Percentiles rank a stretch among this genome's conserved stretches.
Evolutionary conservation across 2,113 vertebrate species (phyloP).

Genomic region (Muscicapa adusta): DNA sequence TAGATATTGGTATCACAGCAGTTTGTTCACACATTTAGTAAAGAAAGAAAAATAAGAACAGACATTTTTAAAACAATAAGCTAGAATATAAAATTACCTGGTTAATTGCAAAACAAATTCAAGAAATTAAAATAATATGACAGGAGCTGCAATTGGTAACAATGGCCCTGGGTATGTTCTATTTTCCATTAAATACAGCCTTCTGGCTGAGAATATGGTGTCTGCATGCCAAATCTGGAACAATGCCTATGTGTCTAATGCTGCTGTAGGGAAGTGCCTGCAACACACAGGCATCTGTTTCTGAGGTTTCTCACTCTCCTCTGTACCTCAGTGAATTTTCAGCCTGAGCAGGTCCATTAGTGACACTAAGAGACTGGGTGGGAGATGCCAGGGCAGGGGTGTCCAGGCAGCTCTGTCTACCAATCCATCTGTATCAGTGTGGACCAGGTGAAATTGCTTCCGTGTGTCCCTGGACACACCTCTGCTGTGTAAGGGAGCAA

Average conservation of each 20-base stretch:
- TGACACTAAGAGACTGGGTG: not conserved
- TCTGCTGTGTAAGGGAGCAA: not conserved
- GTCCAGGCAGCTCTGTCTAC: not conserved
- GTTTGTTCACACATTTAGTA: not conserved
- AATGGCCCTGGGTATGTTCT: not conserved
- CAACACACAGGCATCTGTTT: not conserved
- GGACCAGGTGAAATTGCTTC: not conserved
- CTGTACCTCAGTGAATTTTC: not conserved
- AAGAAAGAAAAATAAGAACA: not conserved
- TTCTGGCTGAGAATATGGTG: not conserved
- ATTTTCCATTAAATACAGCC: not conserved
- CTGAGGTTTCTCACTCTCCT: not conserved
- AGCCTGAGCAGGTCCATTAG: not conserved
- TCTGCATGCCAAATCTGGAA: not conserved
- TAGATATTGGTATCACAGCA: not conserved
- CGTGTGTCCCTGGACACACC: not conserved
- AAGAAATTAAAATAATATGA: constrained; percentile 18
- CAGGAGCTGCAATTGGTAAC: not conserved
- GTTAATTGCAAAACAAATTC: constrained; percentile 47
- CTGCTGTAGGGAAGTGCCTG: not conserved
- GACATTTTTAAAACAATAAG: constrained; percentile 1
- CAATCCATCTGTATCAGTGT: not conserved
- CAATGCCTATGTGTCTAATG: rapidly evolving
- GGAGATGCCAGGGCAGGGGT: not conserved
- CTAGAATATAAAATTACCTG: not conserved